Evolutionary conservation across 1,140 invertebrate genomes (phyloP).

Genomic region (Phortica variegata): DNA sequence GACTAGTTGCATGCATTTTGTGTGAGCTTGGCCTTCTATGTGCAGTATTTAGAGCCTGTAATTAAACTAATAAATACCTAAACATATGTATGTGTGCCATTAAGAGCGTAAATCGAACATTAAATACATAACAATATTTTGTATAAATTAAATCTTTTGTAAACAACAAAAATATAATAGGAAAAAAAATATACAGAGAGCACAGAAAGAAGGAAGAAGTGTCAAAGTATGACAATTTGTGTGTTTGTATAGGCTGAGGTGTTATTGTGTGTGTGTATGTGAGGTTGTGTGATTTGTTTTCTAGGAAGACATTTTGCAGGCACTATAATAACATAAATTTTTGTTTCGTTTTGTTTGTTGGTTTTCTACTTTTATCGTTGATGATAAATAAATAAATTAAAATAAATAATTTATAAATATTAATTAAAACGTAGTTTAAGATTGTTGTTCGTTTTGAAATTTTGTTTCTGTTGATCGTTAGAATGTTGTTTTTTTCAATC

Average conservation of each 20-base stretch:
- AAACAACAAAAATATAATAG: slow-evolving; percentile 7
- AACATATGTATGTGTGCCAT: too few relatives aligned
- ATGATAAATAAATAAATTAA: slow-evolving; percentile 49
- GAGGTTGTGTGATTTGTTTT: slow-evolving; percentile 27
- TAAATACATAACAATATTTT: too few relatives aligned
- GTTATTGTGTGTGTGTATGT: slow-evolving; percentile 27
- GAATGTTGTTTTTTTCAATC: too few relatives aligned
- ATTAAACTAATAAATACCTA: too few relatives aligned
- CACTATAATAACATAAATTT: slow-evolving; percentile 16
- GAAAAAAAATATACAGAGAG: slow-evolving; percentile 9
- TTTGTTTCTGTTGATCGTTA: too few relatives aligned
- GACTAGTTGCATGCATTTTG: slow-evolving; percentile 48
- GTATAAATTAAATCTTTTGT: too few relatives aligned
- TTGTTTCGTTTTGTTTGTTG: slow-evolving; percentile 1
- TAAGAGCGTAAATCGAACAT: too few relatives aligned
- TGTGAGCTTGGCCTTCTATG: background rate
- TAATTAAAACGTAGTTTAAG: slow-evolving; percentile 17
- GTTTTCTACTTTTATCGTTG: slow-evolving; percentile 26
- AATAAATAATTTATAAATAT: slow-evolving; percentile 55
- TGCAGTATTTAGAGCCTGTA: too few relatives aligned
- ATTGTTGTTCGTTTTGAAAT: too few relatives aligned
- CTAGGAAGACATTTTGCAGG: too few relatives aligned
- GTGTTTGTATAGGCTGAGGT: slow-evolving; percentile 6
- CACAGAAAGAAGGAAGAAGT: slow-evolving; percentile 13
- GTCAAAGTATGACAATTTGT: slow-evolving; percentile 10